A percentile compares a stretch with the other conserved stretches of the same genome.
Evolutionary conservation across 1,140 invertebrate genomes (phyloP).

Genomic region (Holcopasites calliopsidis): DNA sequence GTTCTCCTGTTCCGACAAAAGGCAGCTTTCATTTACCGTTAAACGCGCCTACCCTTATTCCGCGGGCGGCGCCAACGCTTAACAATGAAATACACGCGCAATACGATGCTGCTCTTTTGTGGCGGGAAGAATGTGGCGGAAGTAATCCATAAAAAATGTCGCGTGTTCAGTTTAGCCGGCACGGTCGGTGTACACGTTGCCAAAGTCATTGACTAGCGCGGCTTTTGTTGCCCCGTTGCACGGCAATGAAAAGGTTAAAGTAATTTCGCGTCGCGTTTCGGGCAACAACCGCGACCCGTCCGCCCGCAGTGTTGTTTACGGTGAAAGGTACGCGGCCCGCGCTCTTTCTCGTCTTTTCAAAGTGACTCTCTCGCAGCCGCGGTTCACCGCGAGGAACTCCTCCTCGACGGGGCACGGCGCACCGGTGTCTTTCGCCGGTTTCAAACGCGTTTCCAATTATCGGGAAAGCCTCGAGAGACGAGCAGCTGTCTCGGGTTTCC

Average conservation of each 20-base stretch:
- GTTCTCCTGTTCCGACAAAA: conserved; percentile 20
- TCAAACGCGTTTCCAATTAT: conserved; percentile 14
- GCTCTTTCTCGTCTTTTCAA: conserved; percentile 4
- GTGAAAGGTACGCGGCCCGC: background rate
- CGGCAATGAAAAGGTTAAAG: conserved; percentile 53
- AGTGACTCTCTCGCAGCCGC: background rate
- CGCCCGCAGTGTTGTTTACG: conserved; percentile 10
- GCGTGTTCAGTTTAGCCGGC: conserved; percentile 24
- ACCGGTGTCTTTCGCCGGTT: too few relatives aligned
- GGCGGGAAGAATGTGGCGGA: conserved; percentile 29
- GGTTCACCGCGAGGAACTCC: background rate
- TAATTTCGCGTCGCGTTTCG: conserved; percentile 47
- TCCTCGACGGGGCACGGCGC: too few relatives aligned
- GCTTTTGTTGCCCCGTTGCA: conserved; percentile 33
- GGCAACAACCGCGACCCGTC: background rate
- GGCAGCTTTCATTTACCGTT: conserved; percentile 36
- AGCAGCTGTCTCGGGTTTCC: background rate
- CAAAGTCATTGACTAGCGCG: conserved; percentile 47
- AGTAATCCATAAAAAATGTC: conserved; percentile 33
- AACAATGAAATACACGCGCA: conserved; percentile 34
- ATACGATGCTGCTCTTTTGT: conserved; percentile 24
- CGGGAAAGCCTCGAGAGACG: conserved; percentile 9
- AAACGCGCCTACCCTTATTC: conserved; percentile 15
- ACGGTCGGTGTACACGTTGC: background rate
- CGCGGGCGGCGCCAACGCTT: conserved; percentile 5